Percentiles rank a stretch among this genome's conserved stretches.
Evolutionary conservation across 2,797 vertebrate species (phyloP).

Genomic region (Takifugu ocellatus): DNA sequence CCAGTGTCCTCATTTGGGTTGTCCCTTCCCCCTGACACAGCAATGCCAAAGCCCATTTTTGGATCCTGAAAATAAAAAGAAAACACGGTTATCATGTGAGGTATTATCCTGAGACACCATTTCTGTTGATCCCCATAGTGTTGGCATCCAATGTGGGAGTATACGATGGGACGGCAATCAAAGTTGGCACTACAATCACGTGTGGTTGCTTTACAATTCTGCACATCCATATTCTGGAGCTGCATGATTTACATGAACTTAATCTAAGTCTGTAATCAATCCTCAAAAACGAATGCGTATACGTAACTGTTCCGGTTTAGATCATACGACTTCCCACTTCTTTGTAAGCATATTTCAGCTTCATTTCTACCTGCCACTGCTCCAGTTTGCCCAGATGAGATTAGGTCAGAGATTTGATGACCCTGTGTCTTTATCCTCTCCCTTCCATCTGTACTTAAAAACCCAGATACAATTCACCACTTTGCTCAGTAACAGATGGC

Average conservation of each 20-base stretch:
- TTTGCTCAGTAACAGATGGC: constrained; percentile 62
- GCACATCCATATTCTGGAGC: background rate
- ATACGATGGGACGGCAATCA: constrained; percentile 18
- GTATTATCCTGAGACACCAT: no score
- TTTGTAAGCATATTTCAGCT: constrained; percentile 7
- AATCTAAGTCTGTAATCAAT: constrained; percentile 3
- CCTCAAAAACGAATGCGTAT: background rate
- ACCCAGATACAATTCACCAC: constrained; percentile 29
- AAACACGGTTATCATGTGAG: constrained; percentile 5
- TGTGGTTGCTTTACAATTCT: constrained; percentile 7
- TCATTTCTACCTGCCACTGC: constrained; percentile 53
- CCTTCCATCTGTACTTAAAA: constrained; percentile 59
- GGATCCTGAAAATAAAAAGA: constrained; percentile 76
- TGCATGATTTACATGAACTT: background rate
- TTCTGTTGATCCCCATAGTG: background rate
- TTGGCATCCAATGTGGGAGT: constrained; percentile 13
- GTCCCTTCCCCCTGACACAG: constrained; percentile 93
- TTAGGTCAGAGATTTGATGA: constrained; percentile 68
- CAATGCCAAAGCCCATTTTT: constrained; percentile 97
- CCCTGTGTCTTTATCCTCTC: constrained; percentile 48
- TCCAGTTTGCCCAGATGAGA: constrained; percentile 56
- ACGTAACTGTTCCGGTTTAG: no score
- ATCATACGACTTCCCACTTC: background rate
- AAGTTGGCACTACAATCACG: background rate
- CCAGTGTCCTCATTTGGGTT: constrained; percentile 94